Evolutionary conservation across 2,888 invertebrate genomes (phyloP).

Genomic region (Rhagonycha lutea): DNA sequence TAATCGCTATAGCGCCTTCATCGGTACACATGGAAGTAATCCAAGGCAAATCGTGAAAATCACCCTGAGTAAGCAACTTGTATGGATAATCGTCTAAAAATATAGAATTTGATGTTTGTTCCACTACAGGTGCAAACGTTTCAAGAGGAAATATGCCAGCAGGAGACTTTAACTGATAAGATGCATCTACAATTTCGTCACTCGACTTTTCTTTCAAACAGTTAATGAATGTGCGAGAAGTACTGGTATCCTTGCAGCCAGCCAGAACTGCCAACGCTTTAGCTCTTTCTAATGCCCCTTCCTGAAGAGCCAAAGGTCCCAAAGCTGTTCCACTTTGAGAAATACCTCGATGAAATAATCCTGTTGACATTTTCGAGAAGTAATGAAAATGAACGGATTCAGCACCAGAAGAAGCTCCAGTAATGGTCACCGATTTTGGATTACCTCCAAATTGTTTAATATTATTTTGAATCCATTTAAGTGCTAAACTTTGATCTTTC

Average conservation of each 20-base stretch:
- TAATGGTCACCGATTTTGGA: slow-evolving; percentile 47
- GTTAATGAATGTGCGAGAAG: no score
- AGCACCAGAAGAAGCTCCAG: slow-evolving; percentile 49
- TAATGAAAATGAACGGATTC: slow-evolving; percentile 50
- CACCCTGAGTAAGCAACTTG: no score
- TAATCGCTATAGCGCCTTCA: slow-evolving; percentile 64
- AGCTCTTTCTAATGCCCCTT: no score
- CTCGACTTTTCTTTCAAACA: no score
- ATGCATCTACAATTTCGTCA: no score
- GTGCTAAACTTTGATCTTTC: no score
- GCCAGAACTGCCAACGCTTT: no score
- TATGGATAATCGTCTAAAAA: slow-evolving; percentile 55
- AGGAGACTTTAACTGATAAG: no score
- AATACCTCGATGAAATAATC: slow-evolving; percentile 63
- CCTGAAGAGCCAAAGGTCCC: slow-evolving; percentile 58
- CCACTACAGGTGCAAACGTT: neutral
- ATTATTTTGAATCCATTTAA: no score
- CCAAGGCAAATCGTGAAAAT: no score
- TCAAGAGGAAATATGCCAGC: slow-evolving; percentile 23
- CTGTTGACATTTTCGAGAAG: slow-evolving; percentile 46
- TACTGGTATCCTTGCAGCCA: no score
- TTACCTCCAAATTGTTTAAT: slow-evolving; percentile 33
- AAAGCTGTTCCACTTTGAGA: slow-evolving; percentile 73
- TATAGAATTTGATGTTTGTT: slow-evolving; percentile 49
- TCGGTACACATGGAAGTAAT: slow-evolving; percentile 51